Evolutionary conservation across 2,888 invertebrate genomes (phyloP).

Genomic region (Theodoxus fluviatilis): DNA sequence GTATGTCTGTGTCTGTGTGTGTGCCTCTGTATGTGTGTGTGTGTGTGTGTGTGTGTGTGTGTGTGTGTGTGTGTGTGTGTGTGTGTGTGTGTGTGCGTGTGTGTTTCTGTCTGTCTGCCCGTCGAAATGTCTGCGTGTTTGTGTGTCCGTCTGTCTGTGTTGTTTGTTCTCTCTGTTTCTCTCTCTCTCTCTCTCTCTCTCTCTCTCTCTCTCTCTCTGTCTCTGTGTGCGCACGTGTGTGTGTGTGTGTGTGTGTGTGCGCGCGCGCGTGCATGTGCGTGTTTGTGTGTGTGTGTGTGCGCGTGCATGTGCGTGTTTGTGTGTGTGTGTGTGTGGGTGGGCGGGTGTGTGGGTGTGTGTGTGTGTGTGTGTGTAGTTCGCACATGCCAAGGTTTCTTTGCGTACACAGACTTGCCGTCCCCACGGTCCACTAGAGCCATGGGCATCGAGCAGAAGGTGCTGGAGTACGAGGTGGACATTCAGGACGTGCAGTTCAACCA

Average conservation of each 20-base stretch:
- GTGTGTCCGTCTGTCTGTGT: constrained; percentile 8
- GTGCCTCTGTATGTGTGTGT: constrained; percentile 2
- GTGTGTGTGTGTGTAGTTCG: not conserved
- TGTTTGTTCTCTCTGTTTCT: not conserved
- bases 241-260: constrained; percentile 15
- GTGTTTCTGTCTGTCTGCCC: not conserved
- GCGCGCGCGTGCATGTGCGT: constrained; percentile 7
- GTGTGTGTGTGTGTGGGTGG: constrained; percentile 12
- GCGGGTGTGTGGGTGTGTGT: constrained; percentile 16
- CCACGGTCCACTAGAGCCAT: not conserved
- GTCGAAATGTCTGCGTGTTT: not conserved
- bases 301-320: not conserved
- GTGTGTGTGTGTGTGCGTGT: constrained; percentile 5
- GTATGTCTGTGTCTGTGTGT: constrained; percentile 17
- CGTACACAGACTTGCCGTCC: no score
- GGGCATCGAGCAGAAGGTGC: constrained; percentile 43
- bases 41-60: constrained; percentile 10
- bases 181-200: not conserved
- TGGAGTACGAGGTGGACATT: constrained; percentile 51
- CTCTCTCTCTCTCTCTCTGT: constrained; percentile 5
- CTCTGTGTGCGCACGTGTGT: not conserved
- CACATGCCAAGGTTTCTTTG: not conserved
- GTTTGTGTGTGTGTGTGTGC: not conserved
- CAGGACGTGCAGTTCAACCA: constrained; percentile 54
- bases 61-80: constrained; percentile 16